Conservation (phyloP, 1,140 invertebrate species). For the Contarinia nasturtii region DNA sequence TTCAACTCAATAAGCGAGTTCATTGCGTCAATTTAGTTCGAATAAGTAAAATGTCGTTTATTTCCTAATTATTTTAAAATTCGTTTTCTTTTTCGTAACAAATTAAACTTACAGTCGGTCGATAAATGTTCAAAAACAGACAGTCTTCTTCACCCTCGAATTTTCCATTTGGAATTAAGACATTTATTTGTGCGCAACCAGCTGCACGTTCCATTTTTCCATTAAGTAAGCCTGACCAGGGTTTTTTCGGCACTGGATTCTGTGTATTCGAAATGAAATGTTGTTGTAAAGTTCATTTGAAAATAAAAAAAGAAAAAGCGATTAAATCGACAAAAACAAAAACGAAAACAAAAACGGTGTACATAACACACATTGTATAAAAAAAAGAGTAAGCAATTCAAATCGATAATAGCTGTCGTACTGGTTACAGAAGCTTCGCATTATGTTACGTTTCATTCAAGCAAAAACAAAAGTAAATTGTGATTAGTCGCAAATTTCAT, state of each 20-base stretch:
- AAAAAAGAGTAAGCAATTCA: too few species aligned
- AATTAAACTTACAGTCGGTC: slow-evolving; percentile 25
- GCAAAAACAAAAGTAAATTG: too few species aligned
- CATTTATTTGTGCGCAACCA: slow-evolving; percentile 21
- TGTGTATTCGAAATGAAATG: slow-evolving; percentile 1
- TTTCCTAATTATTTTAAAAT: too few species aligned
- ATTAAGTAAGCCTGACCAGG: slow-evolving; percentile 11
- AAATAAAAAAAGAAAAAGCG: neutral
- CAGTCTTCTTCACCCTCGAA: slow-evolving; percentile 32
- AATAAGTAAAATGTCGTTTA: too few species aligned
- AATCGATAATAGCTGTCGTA: too few species aligned
- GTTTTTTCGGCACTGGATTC: slow-evolving; percentile 16
- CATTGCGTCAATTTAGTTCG: too few species aligned
- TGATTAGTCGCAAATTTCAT: too few species aligned
- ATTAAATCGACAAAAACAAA: neutral
- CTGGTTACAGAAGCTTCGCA: too few species aligned
- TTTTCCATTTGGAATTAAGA: slow-evolving; percentile 13
- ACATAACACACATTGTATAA: neutral
- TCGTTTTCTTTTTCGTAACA: too few species aligned
- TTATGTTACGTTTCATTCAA: too few species aligned
- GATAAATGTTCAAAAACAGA: slow-evolving; percentile 38
- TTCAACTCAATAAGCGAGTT: too few species aligned
- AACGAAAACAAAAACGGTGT: neutral
- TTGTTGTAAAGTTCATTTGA: neutral
- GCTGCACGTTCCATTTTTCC: slow-evolving; percentile 10